Conservation (phyloP, 2,888 invertebrate species). For the Agapostemon virescens region DNA sequence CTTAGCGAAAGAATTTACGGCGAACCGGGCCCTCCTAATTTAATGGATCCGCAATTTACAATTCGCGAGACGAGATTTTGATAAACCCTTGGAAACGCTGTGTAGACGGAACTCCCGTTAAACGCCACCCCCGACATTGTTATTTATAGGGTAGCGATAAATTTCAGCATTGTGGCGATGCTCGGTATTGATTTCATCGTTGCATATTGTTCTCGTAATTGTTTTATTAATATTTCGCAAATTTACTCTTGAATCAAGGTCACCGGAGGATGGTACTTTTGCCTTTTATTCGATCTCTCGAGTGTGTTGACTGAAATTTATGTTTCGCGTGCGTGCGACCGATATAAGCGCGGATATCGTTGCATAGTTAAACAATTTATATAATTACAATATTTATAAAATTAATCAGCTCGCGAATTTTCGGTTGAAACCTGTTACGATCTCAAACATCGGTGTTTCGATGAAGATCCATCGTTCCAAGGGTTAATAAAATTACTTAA, state of each 20-base stretch:
- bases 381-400: too few relatives aligned
- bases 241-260: neutral
- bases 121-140: neutral
- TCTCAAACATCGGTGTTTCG: too few relatives aligned
- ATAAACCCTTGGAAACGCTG: slow-evolving; percentile 41
- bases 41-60: slow-evolving; percentile 50
- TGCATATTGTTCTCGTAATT: neutral
- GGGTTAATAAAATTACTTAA: too few relatives aligned
- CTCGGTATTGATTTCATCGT: slow-evolving; percentile 2
- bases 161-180: neutral
- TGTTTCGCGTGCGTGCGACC: neutral
- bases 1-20: slow-evolving; percentile 64
- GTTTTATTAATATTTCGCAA: neutral
- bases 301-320: neutral
- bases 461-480: too few relatives aligned
- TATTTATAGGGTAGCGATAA: neutral
- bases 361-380: too few relatives aligned
- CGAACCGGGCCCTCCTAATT: slow-evolving; percentile 43
- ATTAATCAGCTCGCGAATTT: too few relatives aligned
- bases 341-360: too few relatives aligned
- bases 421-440: too few relatives aligned
- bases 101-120: neutral
- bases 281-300: neutral
- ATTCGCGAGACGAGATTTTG: slow-evolving; percentile 50
- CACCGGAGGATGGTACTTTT: neutral